Evolutionary conservation across 1,140 invertebrate species (phyloP), one percentile per base, ranked within the genome.

Genomic region (Pararge aegeria): DNA sequence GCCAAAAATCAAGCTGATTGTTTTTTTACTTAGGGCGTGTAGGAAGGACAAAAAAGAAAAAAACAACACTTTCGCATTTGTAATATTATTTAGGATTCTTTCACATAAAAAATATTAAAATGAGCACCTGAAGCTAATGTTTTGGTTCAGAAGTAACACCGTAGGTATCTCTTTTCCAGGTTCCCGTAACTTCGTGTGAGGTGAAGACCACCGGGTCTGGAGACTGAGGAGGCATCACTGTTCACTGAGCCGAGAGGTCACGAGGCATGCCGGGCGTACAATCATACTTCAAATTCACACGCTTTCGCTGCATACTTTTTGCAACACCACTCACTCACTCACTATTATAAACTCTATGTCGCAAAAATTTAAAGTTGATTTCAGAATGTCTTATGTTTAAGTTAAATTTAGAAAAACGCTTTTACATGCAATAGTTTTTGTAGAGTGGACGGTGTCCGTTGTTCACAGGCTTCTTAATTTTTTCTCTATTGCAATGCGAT

Each of bases 161-260:
- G n/a, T 24, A 24, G 24, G 24, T 24, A 34, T 27, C 27, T 27
- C 27, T 1, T 60, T 60, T 42, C 27, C 61, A 67, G 61, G 40
- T 61, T 56, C 56, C 66, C 21, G 34, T n/a, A 49, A 37, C 78
- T 44, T 67, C 78, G 77, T 78, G 77, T 78, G 77, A 61, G 70
- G 74, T 62, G 37, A 16, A 46, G 78, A 80, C 80, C 82, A 81
- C 82, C 78, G 55, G 52, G 66, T 65, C 65, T 12, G 12, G 30
- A n/a, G 12, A 0, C 9, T 54, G 46, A 30, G 30, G 61, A 75
- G 78, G 81, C 75, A 77, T 73, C 70, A 64, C 80, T 85, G 78
- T 55, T 68, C 82, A 85, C 0, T 85, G 82, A 72, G 55, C 75
- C 66, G 78, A 37, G 64, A 79, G 71, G 60, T 58, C 70, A 55